Evolutionary conservation across 2,797 vertebrate genomes (phyloP).

Genomic region (Chaetodon trifasciatus): DNA sequence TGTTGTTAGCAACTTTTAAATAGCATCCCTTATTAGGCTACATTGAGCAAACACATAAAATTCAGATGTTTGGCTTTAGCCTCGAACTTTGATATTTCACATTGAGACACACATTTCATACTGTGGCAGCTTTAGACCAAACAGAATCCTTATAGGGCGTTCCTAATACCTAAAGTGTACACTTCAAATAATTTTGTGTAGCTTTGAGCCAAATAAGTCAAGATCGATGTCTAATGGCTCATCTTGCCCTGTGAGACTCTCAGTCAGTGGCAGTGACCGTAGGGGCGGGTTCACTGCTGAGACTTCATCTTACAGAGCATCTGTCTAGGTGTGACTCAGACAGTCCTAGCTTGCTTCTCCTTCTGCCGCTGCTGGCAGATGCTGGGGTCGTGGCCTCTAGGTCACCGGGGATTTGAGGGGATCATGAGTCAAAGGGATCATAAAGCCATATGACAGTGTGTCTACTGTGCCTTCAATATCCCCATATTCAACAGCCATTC

Average conservation of each 20-base stretch:
- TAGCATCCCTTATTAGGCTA: slow-evolving; percentile 1
- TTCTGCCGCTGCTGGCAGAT: slow-evolving; percentile 69
- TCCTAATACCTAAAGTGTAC: slow-evolving; percentile 31
- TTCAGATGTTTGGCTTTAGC: neutral
- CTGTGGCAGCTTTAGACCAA: slow-evolving; percentile 1
- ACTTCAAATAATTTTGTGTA: slow-evolving; percentile 34
- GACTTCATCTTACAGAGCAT: slow-evolving; percentile 66
- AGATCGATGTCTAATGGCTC: slow-evolving; percentile 62
- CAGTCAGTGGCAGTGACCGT: slow-evolving; percentile 23
- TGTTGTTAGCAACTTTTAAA: slow-evolving; percentile 11
- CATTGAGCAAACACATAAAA: slow-evolving; percentile 1
- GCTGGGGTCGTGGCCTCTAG: slow-evolving; percentile 62
- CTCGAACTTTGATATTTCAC: slow-evolving; percentile 15
- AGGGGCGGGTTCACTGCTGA: slow-evolving; percentile 30
- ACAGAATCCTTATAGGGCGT: slow-evolving; percentile 25
- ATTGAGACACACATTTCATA: slow-evolving; percentile 15
- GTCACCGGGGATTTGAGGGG: slow-evolving; percentile 65
- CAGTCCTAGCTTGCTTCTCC: slow-evolving; percentile 34
- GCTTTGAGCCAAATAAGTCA: slow-evolving; percentile 32
- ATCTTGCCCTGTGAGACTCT: slow-evolving; percentile 46
- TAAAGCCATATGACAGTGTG: slow-evolving; percentile 59
- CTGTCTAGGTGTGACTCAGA: slow-evolving; percentile 74
- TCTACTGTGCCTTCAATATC: slow-evolving; percentile 43
- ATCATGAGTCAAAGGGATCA: slow-evolving; percentile 72
- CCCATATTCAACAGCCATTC: slow-evolving; percentile 28